phyloP scores from a whole-genome alignment of 2,113 vertebrate genomes.

The Sceloporus undulatus region DNA sequence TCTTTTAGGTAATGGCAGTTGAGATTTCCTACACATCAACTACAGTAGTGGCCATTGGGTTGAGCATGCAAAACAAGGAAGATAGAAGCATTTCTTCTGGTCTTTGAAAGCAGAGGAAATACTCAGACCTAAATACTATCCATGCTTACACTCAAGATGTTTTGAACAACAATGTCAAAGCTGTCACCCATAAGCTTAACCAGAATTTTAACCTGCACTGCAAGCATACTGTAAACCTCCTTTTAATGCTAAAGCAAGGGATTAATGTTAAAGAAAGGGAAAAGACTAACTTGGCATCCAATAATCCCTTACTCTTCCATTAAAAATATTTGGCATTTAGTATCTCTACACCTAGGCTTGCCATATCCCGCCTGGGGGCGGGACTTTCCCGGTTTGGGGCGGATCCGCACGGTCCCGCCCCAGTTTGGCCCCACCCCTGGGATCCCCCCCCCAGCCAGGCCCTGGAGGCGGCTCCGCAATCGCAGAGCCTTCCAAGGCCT shows the following conservation, averaged over 20 bases:
- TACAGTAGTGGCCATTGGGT: neutral
- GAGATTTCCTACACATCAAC: slow-evolving; percentile 14
- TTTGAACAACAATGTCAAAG: neutral
- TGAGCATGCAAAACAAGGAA: neutral
- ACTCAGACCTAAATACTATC: neutral
- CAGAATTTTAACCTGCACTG: neutral
- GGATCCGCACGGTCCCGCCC: no score
- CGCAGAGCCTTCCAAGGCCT: no score
- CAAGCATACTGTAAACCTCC: neutral
- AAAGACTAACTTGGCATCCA: neutral
- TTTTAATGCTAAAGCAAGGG: neutral
- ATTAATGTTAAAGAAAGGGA: neutral
- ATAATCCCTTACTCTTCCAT: neutral
- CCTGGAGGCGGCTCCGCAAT: no score
- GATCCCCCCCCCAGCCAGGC: no score
- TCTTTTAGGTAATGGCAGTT: neutral
- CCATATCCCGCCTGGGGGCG: no score
- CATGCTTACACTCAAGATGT: neutral
- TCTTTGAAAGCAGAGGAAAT: neutral
- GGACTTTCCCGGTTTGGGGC: no score
- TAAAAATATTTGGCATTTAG: slow-evolving; percentile 17
- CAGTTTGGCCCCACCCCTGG: no score
- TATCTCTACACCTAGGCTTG: no score
- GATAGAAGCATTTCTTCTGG: neutral
- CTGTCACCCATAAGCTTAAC: neutral